Percentiles rank a stretch among this genome's conserved stretches.
Conservation (phyloP, 2,113 vertebrate species). For the Excalfactoria chinensis region DNA sequence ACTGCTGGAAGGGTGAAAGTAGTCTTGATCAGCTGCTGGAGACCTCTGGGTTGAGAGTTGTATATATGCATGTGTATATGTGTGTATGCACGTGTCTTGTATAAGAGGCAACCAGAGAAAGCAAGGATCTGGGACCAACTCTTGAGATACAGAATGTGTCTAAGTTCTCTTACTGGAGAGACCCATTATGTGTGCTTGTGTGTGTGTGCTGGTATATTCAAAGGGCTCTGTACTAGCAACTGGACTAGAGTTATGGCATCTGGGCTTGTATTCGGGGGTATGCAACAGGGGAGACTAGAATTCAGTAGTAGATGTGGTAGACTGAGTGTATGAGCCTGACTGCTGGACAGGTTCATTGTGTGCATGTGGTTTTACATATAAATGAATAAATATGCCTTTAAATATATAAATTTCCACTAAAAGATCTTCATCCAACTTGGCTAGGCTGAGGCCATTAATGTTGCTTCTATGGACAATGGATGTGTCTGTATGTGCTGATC, state of each 20-base stretch:
- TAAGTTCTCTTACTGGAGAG: neutral
- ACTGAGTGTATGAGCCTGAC: neutral
- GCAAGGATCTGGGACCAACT: neutral
- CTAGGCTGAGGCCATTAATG: neutral
- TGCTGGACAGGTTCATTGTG: neutral
- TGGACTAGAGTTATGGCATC: neutral
- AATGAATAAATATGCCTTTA: neutral
- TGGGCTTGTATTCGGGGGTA: neutral
- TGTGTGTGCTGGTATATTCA: rapidly evolving
- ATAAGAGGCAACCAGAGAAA: neutral
- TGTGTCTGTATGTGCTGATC: neutral
- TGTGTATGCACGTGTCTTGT: neutral
- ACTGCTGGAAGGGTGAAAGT: neutral
- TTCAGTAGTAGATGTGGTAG: neutral
- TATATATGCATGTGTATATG: neutral
- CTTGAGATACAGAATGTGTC: neutral
- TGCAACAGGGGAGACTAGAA: neutral
- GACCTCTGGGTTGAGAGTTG: neutral
- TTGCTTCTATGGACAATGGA: neutral
- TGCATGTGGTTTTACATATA: neutral
- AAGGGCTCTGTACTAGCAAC: neutral
- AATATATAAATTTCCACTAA: neutral
- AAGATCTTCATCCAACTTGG: neutral
- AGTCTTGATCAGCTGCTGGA: neutral
- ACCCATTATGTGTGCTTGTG: neutral